These are phyloP conservation scores for Amyelois transitella DNA, from an alignment of 1,140 invertebrate species.

Conservation along the genomic window DNA sequence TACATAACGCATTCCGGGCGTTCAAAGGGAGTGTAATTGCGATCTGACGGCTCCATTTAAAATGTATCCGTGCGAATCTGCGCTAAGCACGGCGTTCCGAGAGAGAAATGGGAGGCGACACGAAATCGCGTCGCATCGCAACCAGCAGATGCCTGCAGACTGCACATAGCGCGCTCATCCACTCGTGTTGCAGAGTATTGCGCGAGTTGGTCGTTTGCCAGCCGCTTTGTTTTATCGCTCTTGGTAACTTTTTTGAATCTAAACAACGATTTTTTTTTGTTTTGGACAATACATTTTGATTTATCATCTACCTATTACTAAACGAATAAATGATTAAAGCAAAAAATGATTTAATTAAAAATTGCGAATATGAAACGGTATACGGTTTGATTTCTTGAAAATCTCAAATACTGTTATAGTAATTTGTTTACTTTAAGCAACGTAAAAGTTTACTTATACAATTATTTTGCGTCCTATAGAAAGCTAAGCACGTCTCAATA, in stretches of 20 bases:
- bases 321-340: no score
- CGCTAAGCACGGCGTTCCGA: slow-evolving; percentile 37
- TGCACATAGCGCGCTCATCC: slow-evolving; percentile 55
- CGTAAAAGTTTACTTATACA: no score
- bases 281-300: slow-evolving; percentile 56
- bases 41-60: slow-evolving; percentile 66
- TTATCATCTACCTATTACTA: no score
- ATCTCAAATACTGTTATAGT: no score
- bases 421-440: no score
- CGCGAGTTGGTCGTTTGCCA: slow-evolving; percentile 63
- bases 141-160: background rate
- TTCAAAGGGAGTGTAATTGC: slow-evolving; percentile 70
- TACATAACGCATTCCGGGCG: slow-evolving; percentile 62
- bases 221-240: slow-evolving; percentile 64
- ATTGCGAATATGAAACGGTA: no score
- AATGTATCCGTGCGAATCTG: slow-evolving; percentile 67
- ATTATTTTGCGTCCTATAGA: no score
- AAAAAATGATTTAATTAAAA: no score
- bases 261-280: slow-evolving; percentile 66
- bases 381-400: no score
- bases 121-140: background rate
- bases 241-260: slow-evolving; percentile 64
- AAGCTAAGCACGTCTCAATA: no score
- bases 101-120: slow-evolving; percentile 22
- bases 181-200: slow-evolving; percentile 48